These are phyloP conservation scores for Apis dorsata DNA, from an alignment of 1,140 invertebrate genomes.

Conservation along the genomic window DNA sequence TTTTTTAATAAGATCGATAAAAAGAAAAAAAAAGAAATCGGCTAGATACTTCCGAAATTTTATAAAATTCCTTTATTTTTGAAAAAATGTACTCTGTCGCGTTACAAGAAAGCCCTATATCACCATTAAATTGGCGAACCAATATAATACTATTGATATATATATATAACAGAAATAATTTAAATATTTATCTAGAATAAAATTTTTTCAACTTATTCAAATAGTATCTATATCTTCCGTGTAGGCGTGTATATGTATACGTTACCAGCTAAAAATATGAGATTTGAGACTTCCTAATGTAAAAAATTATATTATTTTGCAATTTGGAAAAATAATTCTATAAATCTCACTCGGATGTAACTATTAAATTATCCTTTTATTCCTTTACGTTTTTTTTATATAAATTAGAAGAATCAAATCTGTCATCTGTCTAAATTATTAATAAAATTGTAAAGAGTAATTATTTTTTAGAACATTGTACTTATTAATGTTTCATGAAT, in stretches of 20 bases:
- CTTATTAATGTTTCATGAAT: background rate
- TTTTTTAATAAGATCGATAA: no score
- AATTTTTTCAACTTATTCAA: constrained; percentile 17
- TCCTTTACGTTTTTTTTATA: no score
- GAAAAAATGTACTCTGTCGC: constrained; percentile 42
- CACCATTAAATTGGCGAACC: constrained; percentile 16
- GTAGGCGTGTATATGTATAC: background rate
- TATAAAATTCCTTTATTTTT: constrained; percentile 52
- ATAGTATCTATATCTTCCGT: background rate
- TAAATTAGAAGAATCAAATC: no score
- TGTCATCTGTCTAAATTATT: background rate
- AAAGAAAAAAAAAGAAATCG: background rate
- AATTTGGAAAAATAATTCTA: no score
- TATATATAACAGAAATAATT: constrained; percentile 43
- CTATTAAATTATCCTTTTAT: no score
- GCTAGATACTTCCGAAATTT: background rate
- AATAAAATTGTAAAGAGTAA: background rate
- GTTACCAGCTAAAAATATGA: constrained; percentile 5
- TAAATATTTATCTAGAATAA: constrained; percentile 55
- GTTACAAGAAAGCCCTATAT: constrained; percentile 50
- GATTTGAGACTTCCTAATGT: background rate
- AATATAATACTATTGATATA: constrained; percentile 18
- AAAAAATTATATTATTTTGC: no score
- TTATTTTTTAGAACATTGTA: background rate
- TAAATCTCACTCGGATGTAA: no score